Evolutionary conservation across 2,113 vertebrate genomes (phyloP).

Genomic region (Corythoichthys haematopterus): DNA sequence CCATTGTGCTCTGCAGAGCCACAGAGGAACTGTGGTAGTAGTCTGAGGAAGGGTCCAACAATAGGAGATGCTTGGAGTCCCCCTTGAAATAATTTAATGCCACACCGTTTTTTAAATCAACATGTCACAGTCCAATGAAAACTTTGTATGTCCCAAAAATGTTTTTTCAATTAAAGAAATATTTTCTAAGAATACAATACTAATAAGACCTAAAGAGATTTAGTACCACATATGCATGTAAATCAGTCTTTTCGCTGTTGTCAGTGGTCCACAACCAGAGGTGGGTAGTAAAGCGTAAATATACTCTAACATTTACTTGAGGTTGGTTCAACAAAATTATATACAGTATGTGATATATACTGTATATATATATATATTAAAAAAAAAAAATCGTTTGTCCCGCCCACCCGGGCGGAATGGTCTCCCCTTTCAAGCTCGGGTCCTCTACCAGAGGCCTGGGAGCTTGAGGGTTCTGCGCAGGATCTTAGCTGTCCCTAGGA

Average conservation of each 20-base stretch:
- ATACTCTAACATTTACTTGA: too few relatives aligned
- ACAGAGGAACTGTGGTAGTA: slow-evolving; percentile 33
- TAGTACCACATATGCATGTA: not conserved
- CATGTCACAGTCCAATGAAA: not conserved
- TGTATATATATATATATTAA: too few relatives aligned
- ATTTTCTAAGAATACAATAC: not conserved
- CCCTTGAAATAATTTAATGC: not conserved
- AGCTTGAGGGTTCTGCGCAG: too few relatives aligned
- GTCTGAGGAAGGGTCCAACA: not conserved
- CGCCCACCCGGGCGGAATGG: too few relatives aligned
- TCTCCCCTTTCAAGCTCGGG: too few relatives aligned
- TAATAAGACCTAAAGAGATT: not conserved
- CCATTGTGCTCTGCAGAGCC: slow-evolving; percentile 54
- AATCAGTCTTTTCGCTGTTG: not conserved
- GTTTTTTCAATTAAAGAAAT: not conserved
- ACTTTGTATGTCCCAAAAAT: not conserved
- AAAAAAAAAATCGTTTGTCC: too few relatives aligned
- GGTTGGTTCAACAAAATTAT: too few relatives aligned
- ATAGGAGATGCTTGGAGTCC: not conserved
- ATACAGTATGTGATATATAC: too few relatives aligned
- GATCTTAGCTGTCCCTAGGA: too few relatives aligned
- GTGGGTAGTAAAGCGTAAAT: too few relatives aligned
- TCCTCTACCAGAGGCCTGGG: too few relatives aligned
- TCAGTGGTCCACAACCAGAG: not conserved
- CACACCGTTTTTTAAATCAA: not conserved